Percentiles rank a stretch among this genome's conserved stretches.
Evolutionary conservation across 2,113 vertebrate genomes (phyloP).

Genomic region (Marcusenius ussheri): DNA sequence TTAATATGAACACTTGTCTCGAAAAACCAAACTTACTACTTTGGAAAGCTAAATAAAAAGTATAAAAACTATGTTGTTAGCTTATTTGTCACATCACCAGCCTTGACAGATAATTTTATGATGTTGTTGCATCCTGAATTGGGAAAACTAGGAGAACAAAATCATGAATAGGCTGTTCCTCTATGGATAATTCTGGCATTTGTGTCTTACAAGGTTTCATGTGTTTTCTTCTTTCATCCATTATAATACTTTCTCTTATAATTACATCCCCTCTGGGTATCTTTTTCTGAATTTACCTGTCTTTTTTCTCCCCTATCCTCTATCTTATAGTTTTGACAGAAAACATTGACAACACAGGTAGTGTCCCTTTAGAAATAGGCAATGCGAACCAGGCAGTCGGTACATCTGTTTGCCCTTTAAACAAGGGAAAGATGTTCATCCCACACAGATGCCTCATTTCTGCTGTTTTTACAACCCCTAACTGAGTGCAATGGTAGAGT

Average conservation of each 20-base stretch:
- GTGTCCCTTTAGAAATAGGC: slow-evolving; percentile 69
- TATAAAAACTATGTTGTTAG: not conserved
- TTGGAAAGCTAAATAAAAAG: not conserved
- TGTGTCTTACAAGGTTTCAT: slow-evolving; percentile 31
- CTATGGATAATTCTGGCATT: slow-evolving; percentile 7
- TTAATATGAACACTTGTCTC: not conserved
- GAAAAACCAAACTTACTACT: not conserved
- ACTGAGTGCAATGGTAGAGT: slow-evolving; percentile 10
- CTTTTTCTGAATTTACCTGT: slow-evolving; percentile 23
- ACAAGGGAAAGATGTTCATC: not conserved
- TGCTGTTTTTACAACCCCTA: not conserved
- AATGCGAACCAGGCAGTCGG: slow-evolving; percentile 49
- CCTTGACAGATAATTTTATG: not conserved
- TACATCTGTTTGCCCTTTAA: slow-evolving; percentile 20
- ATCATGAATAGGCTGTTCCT: not conserved
- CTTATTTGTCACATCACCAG: not conserved
- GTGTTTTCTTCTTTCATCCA: not conserved
- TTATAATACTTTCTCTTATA: slow-evolving; percentile 39
- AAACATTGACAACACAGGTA: slow-evolving; percentile 78
- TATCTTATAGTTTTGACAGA: slow-evolving; percentile 64
- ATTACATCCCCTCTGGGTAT: slow-evolving; percentile 17
- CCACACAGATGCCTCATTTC: not conserved
- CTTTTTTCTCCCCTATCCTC: slow-evolving; percentile 39
- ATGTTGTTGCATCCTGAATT: not conserved
- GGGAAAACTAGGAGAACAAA: not conserved